These are phyloP conservation scores for Drosophila biarmipes DNA, from an alignment of 1,140 invertebrate genomes.

Conservation along the genomic window DNA sequence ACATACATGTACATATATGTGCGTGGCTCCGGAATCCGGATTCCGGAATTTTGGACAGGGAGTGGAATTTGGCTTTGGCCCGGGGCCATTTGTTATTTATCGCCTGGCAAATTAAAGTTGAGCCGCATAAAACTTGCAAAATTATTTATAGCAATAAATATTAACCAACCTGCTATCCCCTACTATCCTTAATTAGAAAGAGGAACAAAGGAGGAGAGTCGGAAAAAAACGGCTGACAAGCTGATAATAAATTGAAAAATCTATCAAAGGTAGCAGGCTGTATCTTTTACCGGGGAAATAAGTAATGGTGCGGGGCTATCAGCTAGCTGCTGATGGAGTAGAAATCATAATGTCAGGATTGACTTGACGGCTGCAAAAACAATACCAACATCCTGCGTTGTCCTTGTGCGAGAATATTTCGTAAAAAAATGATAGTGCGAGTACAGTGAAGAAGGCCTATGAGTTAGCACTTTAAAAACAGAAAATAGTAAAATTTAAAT, in stretches of 20 bases:
- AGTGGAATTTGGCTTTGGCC: conserved; percentile 15
- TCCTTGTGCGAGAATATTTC: conserved; percentile 9
- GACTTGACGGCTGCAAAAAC: conserved; percentile 30
- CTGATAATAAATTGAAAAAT: conserved; percentile 61
- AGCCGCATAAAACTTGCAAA: conserved; percentile 54
- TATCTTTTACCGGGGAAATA: not conserved
- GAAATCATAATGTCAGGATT: conserved; percentile 49
- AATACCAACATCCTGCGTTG: conserved; percentile 7
- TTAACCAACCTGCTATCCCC: conserved; percentile 24
- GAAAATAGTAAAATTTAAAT: not conserved
- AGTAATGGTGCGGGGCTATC: not conserved
- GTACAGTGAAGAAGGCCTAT: conserved; percentile 5
- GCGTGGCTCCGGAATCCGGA: conserved; percentile 37
- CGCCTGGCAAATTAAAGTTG: conserved; percentile 80
- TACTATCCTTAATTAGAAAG: conserved; percentile 54
- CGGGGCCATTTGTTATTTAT: conserved; percentile 66
- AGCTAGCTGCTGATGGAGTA: conserved; percentile 29
- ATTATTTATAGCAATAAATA: conserved; percentile 78
- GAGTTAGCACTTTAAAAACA: not conserved
- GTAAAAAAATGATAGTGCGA: conserved; percentile 5
- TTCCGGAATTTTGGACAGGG: conserved; percentile 43
- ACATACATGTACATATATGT: conserved; percentile 3
- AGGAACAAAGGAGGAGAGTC: conserved; percentile 35
- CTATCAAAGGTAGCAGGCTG: conserved; percentile 33
- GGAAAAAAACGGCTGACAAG: conserved; percentile 9